Base-by-base conservation (phyloP, 2,113 vertebrate species). In the Mirza zaza region DNA sequence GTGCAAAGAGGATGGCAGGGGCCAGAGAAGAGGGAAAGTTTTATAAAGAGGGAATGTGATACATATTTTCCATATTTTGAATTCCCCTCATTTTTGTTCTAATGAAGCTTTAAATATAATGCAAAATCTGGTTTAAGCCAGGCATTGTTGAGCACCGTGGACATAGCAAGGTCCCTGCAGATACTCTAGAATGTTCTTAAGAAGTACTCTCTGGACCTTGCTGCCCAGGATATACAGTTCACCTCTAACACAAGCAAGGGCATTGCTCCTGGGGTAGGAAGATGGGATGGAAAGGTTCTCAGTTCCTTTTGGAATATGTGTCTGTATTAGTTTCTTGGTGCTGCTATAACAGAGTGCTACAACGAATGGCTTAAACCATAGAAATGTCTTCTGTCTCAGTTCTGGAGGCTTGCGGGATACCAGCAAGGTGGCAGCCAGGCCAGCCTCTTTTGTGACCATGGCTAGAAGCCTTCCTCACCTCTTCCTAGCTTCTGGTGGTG, bases 31-130 rank as follows among this genome's bases (percentile, higher is more conserved):
- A 67, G 36, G 57, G 42, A 29, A 87, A 90, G 36, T 39, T 82
- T 76, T 55, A 80, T 21, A 15, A 76, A 82, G n/a, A 13, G 81
- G 42, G 75, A 25, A 91, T 1, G 21, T n/a, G 59, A 76, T 57
- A n/a, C 48, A 50, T 90, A 61, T 32, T 96, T 93, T 88, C 48
- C 55, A 20, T 67, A 76, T 50, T 96, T 96, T 75, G 1, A 77
- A 88, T 92, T 91, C 81, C 57, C 61, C 12, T 95, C 65, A 34
- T 4, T 36, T 14, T 59, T 93, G 55, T 87, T 95, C 67, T 93
- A 76, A 68, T 71, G 50, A 92, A 55, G 45, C 67, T 87, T 92
- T 65, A 34, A 77, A 20, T 23, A 13, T 79, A 18, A 70, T 12
- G 75, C 82, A 39, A 80, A 91, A 90, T 52, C 57, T 63, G 70